Evolutionary conservation across 2,797 vertebrate genomes (phyloP), one percentile per base, ranked within the genome.

Genomic region (Thamnophis elegans): DNA sequence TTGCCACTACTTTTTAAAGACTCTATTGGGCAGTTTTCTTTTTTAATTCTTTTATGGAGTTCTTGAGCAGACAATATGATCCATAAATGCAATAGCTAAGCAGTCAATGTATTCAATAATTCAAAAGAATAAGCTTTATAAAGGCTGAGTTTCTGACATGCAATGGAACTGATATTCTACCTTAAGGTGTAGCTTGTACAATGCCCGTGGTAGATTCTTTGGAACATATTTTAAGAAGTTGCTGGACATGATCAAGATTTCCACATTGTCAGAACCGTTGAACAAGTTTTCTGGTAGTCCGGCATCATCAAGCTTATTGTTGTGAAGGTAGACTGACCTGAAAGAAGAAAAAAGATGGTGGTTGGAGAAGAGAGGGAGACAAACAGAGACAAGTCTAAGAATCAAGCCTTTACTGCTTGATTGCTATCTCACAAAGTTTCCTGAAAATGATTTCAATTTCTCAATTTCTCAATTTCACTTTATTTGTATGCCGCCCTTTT

Each of bases 311-410:
- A 99, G 97, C 96, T 99, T 99, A 97, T 99, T 99, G 97, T 99
- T 99, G 94, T 99, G 99, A 91, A 99, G 98, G 97, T 99, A 99
- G 86, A 99, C 98, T 0, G 99, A 99, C 96, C 99, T 99, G 97
- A 87, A 86, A 86, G 87, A 95, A 94, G 42, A 25, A 47, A 32
- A 82, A 42, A 22, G 36, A 42, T 42, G 73, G 32, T 42, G 18
- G 36, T 11, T 10, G 73, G 9, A 32, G 36, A 22, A 60, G 28
- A 18, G 58, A 26, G 10, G 59, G 26, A 88, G 73, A 65, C 53
- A 13, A 11, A 26, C 32, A 53, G 28, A 89, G 53, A 54, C 62
- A 22, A n/a, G 28, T 16, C 10, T n/a, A 11, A 26, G 51, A 89
- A 36, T 89, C 89, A 55, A 12, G 18, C 6, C 20, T 59, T 11